Percentiles rank a stretch among this genome's conserved stretches.
These are phyloP conservation scores for Volucella inflata DNA, from an alignment of 2,888 invertebrate genomes.

Conservation along the genomic window DNA sequence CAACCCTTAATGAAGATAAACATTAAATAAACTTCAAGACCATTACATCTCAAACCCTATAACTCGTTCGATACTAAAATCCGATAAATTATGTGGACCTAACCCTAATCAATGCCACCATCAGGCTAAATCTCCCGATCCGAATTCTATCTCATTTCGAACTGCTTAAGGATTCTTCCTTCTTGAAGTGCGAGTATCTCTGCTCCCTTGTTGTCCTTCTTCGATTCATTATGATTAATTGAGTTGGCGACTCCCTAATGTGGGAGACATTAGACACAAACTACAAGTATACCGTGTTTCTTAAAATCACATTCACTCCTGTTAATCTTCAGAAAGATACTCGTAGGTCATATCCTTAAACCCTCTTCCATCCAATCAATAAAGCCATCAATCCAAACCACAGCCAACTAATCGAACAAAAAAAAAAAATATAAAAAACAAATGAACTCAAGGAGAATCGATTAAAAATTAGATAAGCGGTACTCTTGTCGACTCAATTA, in stretches of 20 bases:
- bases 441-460: constrained; percentile 48
- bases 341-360: neutral
- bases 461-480: constrained; percentile 65
- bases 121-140: constrained; percentile 60
- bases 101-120: constrained; percentile 73
- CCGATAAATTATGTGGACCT: constrained; percentile 68
- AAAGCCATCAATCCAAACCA: constrained; percentile 45
- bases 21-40: constrained; percentile 18
- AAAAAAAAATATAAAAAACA: constrained; percentile 53
- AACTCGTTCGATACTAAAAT: neutral
- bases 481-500: constrained; percentile 45
- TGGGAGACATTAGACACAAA: neutral
- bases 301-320: neutral
- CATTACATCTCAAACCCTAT: neutral
- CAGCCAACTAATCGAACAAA: constrained; percentile 5
- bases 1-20: constrained; percentile 13
- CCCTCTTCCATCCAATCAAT: neutral
- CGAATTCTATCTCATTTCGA: constrained; percentile 19
- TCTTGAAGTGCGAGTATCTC: constrained; percentile 34
- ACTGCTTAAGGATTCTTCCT: neutral
- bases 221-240: constrained; percentile 54
- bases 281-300: neutral
- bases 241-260: constrained; percentile 28
- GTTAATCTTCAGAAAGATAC: constrained; percentile 4
- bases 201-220: constrained; percentile 10